These are phyloP conservation scores for Rhinogobius similis DNA, from an alignment of 2,113 vertebrate genomes.

Conservation along the genomic window DNA sequence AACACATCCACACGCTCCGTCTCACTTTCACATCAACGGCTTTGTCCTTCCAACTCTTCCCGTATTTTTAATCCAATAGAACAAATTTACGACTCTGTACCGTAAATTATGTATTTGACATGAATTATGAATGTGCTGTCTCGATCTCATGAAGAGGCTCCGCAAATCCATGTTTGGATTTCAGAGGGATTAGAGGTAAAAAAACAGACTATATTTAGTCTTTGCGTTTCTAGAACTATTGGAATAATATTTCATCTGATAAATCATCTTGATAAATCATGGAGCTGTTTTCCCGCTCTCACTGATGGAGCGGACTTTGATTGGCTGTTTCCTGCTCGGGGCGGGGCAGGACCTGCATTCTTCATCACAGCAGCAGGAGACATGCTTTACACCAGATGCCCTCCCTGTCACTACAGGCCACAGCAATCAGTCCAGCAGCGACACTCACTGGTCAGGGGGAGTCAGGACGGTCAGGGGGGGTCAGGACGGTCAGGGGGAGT, in stretches of 20 bases:
- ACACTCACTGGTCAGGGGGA: too few species aligned
- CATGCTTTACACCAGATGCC: too few species aligned
- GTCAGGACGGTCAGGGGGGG: too few species aligned
- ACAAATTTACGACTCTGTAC: neutral
- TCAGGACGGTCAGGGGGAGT: too few species aligned
- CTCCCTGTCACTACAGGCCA: too few species aligned
- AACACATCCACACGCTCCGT: too few species aligned
- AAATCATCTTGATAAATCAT: neutral
- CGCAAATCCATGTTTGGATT: neutral
- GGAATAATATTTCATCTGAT: neutral
- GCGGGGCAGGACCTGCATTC: too few species aligned
- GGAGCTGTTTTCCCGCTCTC: neutral
- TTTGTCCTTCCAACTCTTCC: neutral
- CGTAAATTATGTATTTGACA: neutral
- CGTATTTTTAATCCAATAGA: neutral
- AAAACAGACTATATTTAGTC: neutral
- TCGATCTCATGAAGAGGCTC: neutral
- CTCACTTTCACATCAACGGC: neutral
- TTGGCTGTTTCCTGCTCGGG: too few species aligned
- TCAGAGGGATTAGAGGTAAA: neutral
- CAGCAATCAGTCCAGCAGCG: too few species aligned
- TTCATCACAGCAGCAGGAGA: too few species aligned
- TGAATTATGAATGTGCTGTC: neutral
- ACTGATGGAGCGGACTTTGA: neutral
- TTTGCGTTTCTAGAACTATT: neutral